Conservation (phyloP, 35 echinoderm and acorn worm species). For the Ophiothrix spiculata region DNA sequence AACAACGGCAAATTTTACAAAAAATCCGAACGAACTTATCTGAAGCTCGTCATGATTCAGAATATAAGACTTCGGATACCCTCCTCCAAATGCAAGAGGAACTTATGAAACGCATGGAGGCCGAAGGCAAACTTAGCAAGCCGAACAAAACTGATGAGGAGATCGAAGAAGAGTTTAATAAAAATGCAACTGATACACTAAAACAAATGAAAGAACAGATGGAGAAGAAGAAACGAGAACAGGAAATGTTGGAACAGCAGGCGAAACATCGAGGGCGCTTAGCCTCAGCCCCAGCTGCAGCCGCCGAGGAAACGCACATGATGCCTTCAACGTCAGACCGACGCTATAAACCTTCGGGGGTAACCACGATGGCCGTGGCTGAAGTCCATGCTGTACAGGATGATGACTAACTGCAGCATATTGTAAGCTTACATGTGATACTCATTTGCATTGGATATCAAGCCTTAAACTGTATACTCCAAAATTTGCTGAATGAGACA, state of each 20-base stretch:
- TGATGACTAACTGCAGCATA: constrained; percentile 9
- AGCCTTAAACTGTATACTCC: too few species aligned
- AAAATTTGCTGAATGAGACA: too few species aligned
- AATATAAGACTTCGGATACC: constrained; percentile 2
- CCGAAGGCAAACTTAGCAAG: background rate
- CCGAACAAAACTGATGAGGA: background rate
- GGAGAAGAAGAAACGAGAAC: background rate
- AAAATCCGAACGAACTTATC: background rate
- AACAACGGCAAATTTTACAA: background rate
- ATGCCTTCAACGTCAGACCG: background rate
- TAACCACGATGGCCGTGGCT: constrained; percentile 8
- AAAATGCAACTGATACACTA: background rate
- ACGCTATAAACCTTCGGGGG: background rate
- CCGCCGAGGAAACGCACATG: background rate
- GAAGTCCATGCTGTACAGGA: constrained; percentile 1
- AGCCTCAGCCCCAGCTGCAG: background rate
- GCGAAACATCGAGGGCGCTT: background rate
- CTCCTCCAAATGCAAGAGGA: constrained; percentile 1
- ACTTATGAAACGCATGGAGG: constrained; percentile 6
- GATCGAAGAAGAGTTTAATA: background rate
- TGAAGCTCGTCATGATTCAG: background rate
- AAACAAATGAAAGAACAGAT: background rate
- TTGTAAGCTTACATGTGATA: too few species aligned
- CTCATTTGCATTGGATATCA: too few species aligned
- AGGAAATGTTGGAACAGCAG: background rate